These are phyloP conservation scores for Cheiracanthium punctorium DNA, from an alignment of 2,888 invertebrate genomes.

Conservation along the genomic window DNA sequence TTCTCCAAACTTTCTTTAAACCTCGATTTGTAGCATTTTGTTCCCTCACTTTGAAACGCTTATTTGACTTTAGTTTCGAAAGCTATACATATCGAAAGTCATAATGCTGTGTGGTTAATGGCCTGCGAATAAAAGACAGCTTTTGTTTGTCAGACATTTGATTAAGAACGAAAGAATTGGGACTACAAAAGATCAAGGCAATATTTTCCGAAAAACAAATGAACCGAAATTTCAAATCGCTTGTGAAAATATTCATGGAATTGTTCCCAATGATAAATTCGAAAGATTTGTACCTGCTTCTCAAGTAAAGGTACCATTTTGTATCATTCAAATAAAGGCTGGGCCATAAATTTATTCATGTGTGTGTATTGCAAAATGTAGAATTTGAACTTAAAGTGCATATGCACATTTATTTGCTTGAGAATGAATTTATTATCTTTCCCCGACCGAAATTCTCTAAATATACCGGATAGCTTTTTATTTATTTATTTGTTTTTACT, in stretches of 20 bases:
- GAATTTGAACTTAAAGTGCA: too few relatives aligned
- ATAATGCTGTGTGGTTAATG: neutral
- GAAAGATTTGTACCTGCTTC: neutral
- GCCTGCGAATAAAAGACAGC: neutral
- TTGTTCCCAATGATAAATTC: neutral
- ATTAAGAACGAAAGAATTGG: neutral
- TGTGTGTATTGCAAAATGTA: too few relatives aligned
- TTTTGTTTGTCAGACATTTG: neutral
- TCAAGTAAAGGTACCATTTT: neutral
- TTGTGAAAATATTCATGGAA: neutral
- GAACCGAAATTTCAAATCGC: neutral
- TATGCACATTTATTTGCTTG: too few relatives aligned
- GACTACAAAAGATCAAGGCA: neutral
- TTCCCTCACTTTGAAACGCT: too few relatives aligned
- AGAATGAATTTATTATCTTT: too few relatives aligned
- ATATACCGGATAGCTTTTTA: too few relatives aligned
- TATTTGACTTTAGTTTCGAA: neutral
- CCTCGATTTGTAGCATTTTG: too few relatives aligned
- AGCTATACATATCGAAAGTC: neutral
- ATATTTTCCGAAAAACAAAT: neutral
- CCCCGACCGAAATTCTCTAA: too few relatives aligned
- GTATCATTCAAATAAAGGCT: too few relatives aligned
- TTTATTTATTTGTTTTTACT: too few relatives aligned
- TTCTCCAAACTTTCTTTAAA: too few relatives aligned
- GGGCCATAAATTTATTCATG: too few relatives aligned